Evolutionary conservation across 92 coral and sea anemone genomes (phyloP), one percentile per base, ranked within the genome.

Genomic region (Zoanthus gigantus): DNA sequence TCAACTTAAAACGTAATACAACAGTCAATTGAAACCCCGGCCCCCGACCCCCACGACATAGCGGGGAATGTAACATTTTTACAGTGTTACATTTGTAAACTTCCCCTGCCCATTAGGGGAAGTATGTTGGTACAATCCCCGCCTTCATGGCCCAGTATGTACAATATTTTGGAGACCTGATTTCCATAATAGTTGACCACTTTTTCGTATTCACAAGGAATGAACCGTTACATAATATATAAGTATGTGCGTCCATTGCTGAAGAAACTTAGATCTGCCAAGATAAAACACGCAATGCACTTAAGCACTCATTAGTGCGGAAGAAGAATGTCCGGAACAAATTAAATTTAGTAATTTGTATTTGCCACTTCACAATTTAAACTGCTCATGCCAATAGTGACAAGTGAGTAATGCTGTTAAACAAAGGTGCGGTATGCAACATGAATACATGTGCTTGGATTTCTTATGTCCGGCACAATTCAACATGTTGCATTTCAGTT

Each of bases 401-500:
- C 78, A 73, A 71, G 78, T 73, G 78, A 81, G 71, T 65, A 81
- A 60, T 81, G 73, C 86, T 81, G 86, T 61, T 74, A 81, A 81
- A 81, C 74, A 63, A 81, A 81, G 86, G 86, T n/a, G 86, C 84
- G 82, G 42, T n/a, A n/a, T n/a, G 82, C 82, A 76, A 76, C 82
- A 76, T 45, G 82, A 76, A 42, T 76, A 34, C 79, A 18, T 74
- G 79, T 3, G 82, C 82, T 76, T 76, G 82, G 85, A n/a, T n/a
- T n/a, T n/a, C n/a, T n/a, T n/a, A n/a, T n/a, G n/a, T n/a, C n/a
- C n/a, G n/a, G n/a, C n/a, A n/a, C n/a, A n/a, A n/a, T n/a, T n/a
- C n/a, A n/a, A n/a, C n/a, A n/a, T n/a, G n/a, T n/a, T n/a, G n/a
- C 85, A 56, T 53, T 79, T 58, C 0, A 56, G 45, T 53, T 79